These are phyloP conservation scores for Podiceps cristatus DNA, from an alignment of 2,113 vertebrate species.

Conservation along the genomic window DNA sequence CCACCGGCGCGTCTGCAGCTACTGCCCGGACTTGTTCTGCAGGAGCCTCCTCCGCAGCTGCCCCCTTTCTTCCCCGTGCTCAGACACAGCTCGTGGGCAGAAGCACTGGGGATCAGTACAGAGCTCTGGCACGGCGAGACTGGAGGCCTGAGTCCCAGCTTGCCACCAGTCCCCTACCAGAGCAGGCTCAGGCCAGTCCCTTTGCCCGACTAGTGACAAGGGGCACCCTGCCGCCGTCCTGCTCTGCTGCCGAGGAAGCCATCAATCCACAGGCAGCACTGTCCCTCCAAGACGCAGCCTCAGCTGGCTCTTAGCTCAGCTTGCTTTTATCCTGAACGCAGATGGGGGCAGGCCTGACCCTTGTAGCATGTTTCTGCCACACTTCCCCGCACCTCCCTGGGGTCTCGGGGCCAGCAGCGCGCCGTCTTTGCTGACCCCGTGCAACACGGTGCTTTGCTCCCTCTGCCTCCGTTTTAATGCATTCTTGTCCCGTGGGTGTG, in stretches of 20 bases:
- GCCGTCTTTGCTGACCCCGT: background rate
- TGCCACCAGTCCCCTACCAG: background rate
- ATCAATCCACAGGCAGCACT: background rate
- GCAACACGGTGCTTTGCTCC: background rate
- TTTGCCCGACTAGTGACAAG: rapidly evolving
- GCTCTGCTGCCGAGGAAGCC: background rate
- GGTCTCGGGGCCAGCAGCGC: background rate
- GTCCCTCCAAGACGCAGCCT: background rate
- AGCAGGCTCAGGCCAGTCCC: too few relatives aligned
- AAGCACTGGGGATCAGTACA: background rate
- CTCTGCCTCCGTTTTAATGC: background rate
- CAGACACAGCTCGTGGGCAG: background rate
- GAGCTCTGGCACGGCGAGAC: background rate
- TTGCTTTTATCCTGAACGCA: background rate
- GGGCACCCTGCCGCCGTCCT: rapidly evolving
- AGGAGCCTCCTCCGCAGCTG: background rate
- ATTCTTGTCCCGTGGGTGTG: rapidly evolving
- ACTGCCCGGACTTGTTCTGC: background rate
- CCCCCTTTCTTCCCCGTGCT: too few relatives aligned
- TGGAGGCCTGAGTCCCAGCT: background rate
- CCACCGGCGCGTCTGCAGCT: background rate
- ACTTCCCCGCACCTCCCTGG: background rate
- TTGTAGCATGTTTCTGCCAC: background rate
- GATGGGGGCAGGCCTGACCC: background rate
- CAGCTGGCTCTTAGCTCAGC: background rate